Evolutionary conservation across 2,797 vertebrate genomes (phyloP).

Genomic region (Tauraco hartlaubi): DNA sequence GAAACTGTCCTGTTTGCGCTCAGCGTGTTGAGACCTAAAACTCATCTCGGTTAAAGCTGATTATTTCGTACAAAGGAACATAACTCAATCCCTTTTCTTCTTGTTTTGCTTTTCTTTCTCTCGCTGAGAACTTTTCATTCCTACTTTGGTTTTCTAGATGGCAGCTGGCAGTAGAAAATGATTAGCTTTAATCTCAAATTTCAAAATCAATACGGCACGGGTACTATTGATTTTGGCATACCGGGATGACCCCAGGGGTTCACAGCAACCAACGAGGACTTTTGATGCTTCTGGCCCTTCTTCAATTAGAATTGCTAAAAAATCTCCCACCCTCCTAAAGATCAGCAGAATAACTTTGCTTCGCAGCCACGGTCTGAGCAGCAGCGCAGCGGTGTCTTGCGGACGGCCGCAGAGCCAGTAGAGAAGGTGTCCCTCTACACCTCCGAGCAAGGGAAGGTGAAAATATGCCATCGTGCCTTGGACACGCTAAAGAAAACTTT

Average conservation of each 20-base stretch:
- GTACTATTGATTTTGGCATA: constrained; percentile 66
- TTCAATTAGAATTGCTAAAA: constrained; percentile 51
- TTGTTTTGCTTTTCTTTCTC: neutral
- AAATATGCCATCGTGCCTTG: neutral
- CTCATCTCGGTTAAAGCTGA: constrained; percentile 42
- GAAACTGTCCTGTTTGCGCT: constrained; percentile 23
- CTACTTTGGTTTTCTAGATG: neutral
- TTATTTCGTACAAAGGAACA: constrained; percentile 26
- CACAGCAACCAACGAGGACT: constrained; percentile 28
- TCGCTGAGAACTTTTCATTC: neutral
- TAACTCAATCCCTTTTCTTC: constrained; percentile 17
- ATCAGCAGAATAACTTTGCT: constrained; percentile 12
- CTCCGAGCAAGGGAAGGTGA: neutral
- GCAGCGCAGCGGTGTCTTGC: neutral
- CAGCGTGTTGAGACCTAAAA: constrained; percentile 34
- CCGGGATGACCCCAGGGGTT: neutral
- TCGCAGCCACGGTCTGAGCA: neutral
- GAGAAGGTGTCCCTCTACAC: neutral
- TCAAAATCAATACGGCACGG: constrained; percentile 35
- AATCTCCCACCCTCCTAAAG: neutral
- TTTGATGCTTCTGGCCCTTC: constrained; percentile 49
- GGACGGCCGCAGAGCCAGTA: neutral
- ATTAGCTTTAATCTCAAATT: constrained; percentile 63
- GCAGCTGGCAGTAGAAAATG: constrained; percentile 32
- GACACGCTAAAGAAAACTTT: neutral